Base-by-base conservation (phyloP, 2,888 invertebrate genomes). In the Erebia palarica region DNA sequence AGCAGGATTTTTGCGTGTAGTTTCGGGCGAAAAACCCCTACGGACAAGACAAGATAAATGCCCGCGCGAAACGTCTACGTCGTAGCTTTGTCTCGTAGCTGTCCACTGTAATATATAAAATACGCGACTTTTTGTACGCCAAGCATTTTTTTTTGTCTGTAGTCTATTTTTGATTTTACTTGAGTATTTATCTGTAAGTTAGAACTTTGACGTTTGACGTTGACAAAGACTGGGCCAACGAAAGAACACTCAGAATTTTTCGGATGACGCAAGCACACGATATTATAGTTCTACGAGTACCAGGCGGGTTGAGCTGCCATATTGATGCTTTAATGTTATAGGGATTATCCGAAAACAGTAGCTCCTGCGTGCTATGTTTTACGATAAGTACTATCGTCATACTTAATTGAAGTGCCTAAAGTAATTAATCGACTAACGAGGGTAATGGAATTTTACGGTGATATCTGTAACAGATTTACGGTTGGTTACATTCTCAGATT, bases 311-410 rank as follows among this genome's bases (percentile, higher is more conserved):
- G 55, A 55, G 16, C 16, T 10, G 3, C 55, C 18, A 18, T 18
- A 18, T 55, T 55, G 16, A 18, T 55, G 3, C 18, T 65, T 70
- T 27, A 55, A 59, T 44, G 59, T 61, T 61, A 66, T 47, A 53
- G 60, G 65, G 70, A 66, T 70, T 61, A 70, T 49, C 11, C 36
- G 11, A 21, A 63, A 49, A 63, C 49, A 63, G 49, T 14, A 18
- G 27, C 21, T 63, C 49, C 8, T 47, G 61, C 47, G 47, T 61
- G 61, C 7, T 49, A 21, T 14, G 49, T 49, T 14, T 63, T 21
- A 63, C 49, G 47, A 61, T 47, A 47, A 42, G 10, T 18, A 18
- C 16, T 14, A 49, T 18, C 18, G 44, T 18, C 42, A 47, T 21
- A 36, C 36, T 7, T 36, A 21, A 63, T 49, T 63, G 63, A 21